Evolutionary conservation across 2,113 vertebrate genomes (phyloP).

Genomic region (Climacteris rufus): DNA sequence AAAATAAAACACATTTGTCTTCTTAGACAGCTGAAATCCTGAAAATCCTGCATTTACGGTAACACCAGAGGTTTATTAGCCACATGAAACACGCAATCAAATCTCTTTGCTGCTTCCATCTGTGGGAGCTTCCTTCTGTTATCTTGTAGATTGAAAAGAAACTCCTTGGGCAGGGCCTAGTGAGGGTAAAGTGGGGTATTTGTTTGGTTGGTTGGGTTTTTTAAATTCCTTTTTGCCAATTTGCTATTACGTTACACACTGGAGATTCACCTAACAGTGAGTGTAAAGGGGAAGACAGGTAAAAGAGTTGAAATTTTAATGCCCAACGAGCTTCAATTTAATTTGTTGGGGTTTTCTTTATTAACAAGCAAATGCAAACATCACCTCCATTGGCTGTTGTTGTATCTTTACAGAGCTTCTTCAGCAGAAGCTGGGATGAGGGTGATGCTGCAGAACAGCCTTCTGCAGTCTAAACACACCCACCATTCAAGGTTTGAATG

Average conservation of each 20-base stretch:
- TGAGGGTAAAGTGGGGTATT: rapidly evolving
- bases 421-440: neutral
- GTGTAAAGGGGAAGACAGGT: neutral
- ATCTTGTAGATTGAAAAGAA: neutral
- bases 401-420: neutral
- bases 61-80: neutral
- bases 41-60: neutral
- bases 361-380: neutral
- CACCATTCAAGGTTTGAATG: neutral
- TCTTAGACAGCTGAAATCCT: neutral
- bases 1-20: neutral
- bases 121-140: neutral
- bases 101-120: neutral
- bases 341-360: neutral
- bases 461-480: neutral
- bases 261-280: neutral
- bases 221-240: neutral
- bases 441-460: neutral
- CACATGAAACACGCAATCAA: neutral
- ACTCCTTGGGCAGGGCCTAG: neutral
- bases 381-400: neutral
- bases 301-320: neutral
- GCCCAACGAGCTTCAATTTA: neutral
- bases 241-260: rapidly evolving
- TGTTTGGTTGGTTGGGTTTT: rapidly evolving